These are phyloP conservation scores for Polymixis lichenea DNA, from an alignment of 2,888 invertebrate genomes.

Conservation along the genomic window DNA sequence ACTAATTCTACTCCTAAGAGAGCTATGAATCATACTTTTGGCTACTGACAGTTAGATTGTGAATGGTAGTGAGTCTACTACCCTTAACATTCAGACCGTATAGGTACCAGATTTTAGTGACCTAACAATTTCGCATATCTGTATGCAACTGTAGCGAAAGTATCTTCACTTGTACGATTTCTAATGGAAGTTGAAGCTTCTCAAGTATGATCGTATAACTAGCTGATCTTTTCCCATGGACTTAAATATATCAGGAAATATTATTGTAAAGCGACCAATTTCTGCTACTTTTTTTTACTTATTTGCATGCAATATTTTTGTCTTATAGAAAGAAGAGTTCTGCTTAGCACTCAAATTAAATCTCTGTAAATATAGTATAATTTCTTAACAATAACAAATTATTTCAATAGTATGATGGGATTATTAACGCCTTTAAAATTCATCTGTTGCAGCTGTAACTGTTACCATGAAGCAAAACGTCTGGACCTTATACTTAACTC, in stretches of 20 bases:
- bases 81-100: neutral
- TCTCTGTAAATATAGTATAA: slow-evolving; percentile 53
- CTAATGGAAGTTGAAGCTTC: neutral
- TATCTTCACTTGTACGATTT: neutral
- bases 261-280: slow-evolving; percentile 13
- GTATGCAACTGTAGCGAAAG: neutral
- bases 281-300: slow-evolving; percentile 25
- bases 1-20: slow-evolving; percentile 1
- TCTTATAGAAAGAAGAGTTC: slow-evolving; percentile 17
- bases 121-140: neutral
- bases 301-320: slow-evolving; percentile 52
- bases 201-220: neutral
- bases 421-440: slow-evolving; percentile 38
- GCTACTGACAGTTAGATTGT: slow-evolving; percentile 3
- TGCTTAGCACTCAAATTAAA: slow-evolving; percentile 34
- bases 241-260: neutral
- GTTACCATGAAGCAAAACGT: slow-evolving; percentile 68
- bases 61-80: neutral
- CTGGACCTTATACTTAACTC: slow-evolving; percentile 77
- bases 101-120: slow-evolving; percentile 1
- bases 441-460: slow-evolving; percentile 76
- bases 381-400: slow-evolving; percentile 41
- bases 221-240: neutral
- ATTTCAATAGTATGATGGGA: neutral
- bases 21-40: neutral